Evolutionary conservation across 2,888 invertebrate genomes (phyloP).

Genomic region (Erebia ligea): DNA sequence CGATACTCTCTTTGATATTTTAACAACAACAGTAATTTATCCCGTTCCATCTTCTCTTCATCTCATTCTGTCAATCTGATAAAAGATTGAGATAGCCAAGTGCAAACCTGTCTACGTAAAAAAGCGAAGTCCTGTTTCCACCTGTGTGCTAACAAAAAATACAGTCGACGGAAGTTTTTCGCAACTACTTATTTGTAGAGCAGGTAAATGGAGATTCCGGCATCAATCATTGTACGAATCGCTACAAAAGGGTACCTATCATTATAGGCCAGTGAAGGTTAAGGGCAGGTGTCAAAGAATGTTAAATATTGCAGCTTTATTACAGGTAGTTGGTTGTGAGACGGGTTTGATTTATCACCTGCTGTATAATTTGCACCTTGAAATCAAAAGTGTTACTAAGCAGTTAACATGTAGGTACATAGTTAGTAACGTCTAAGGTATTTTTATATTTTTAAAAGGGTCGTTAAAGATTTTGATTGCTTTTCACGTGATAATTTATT

Average conservation of each 20-base stretch:
- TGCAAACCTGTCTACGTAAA: background rate
- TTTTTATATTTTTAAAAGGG: background rate
- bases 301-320: slow-evolving; percentile 16
- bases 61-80: too few species aligned
- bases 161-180: background rate
- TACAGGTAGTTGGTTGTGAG: background rate
- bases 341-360: slow-evolving; percentile 17
- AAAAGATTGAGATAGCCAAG: too few species aligned
- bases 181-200: background rate
- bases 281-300: slow-evolving; percentile 26
- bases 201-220: slow-evolving; percentile 9
- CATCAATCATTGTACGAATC: slow-evolving; percentile 32
- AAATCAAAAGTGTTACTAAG: slow-evolving; percentile 7
- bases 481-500: background rate
- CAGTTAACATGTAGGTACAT: background rate
- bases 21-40: background rate
- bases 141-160: background rate
- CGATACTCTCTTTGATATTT: too few species aligned
- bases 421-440: background rate
- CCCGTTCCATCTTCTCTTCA: background rate
- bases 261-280: slow-evolving; percentile 19
- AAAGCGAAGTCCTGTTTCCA: background rate
- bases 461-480: background rate
- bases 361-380: slow-evolving; percentile 20
- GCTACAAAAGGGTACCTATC: slow-evolving; percentile 3